Evolutionary conservation across 2,888 invertebrate genomes (phyloP).

Genomic region (Melanchra persicariae): DNA sequence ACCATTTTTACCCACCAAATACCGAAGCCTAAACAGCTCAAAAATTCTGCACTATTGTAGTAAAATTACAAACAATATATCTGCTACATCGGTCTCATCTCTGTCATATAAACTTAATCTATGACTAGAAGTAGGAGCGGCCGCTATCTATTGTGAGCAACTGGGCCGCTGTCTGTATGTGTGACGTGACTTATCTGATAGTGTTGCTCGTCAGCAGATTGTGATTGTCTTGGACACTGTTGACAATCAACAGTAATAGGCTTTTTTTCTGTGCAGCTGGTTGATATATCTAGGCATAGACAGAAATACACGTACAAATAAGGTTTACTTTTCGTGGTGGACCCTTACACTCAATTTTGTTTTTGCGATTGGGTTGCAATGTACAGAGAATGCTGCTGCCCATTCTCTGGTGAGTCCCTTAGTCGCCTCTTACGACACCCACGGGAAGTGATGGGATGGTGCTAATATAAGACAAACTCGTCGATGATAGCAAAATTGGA

Average conservation of each 20-base stretch:
- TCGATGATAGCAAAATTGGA: too few relatives aligned
- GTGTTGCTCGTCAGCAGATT: constrained; percentile 51
- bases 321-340: neutral
- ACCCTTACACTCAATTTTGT: too few relatives aligned
- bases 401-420: too few relatives aligned
- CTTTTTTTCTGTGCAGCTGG: neutral
- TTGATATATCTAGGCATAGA: neutral
- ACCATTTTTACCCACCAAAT: too few relatives aligned
- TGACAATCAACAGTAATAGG: neutral
- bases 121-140: constrained; percentile 42
- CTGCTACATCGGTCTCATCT: constrained; percentile 8
- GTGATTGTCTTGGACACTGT: constrained; percentile 27
- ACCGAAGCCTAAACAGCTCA: neutral
- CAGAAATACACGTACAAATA: too few relatives aligned
- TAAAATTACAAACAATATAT: too few relatives aligned
- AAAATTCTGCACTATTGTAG: too few relatives aligned
- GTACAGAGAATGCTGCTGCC: too few relatives aligned
- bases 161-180: constrained; percentile 50
- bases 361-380: too few relatives aligned
- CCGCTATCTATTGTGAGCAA: constrained; percentile 63
- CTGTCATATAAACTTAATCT: constrained; percentile 33
- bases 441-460: too few relatives aligned
- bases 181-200: constrained; percentile 54
- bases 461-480: neutral
- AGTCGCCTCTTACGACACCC: too few relatives aligned